phyloP scores from a whole-genome alignment of 2,113 vertebrate species.

The Atlantisia rogersi region DNA sequence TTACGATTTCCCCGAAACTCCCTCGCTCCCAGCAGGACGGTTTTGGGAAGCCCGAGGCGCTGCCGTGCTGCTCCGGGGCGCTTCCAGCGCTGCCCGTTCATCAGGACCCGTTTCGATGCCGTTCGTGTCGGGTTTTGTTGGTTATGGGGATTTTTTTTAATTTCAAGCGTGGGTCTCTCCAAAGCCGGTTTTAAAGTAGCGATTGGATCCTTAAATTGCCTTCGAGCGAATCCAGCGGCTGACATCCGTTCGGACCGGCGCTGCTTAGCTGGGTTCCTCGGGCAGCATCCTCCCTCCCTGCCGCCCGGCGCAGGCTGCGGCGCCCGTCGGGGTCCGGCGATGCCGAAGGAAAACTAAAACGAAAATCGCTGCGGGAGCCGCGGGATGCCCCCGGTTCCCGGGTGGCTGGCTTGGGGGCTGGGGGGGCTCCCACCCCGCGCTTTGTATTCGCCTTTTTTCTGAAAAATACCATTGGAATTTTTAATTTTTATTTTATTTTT shows the following conservation, averaged over 20 bases:
- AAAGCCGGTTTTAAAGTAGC: background rate
- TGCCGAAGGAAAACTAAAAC: background rate
- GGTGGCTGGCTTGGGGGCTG: background rate
- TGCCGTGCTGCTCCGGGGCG: background rate
- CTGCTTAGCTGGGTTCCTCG: accelerated
- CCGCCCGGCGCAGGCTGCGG: background rate
- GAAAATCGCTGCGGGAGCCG: background rate
- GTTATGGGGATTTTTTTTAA: background rate
- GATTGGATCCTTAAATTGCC: background rate
- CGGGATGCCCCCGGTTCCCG: background rate
- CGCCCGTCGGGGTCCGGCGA: background rate
- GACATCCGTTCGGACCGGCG: background rate
- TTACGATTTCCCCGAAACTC: background rate
- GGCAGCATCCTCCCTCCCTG: background rate
- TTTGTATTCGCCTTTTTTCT: background rate
- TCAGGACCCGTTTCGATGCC: background rate
- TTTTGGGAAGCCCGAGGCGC: background rate
- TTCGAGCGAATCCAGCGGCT: background rate
- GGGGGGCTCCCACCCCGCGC: background rate
- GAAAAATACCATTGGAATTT: background rate
- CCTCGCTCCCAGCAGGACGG: background rate
- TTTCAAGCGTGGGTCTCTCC: background rate
- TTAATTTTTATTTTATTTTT: no score
- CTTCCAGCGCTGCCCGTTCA: background rate
- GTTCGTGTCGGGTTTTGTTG: background rate